Base-by-base conservation (phyloP, 2,888 invertebrate genomes). In the Priocnemis perturbator region DNA sequence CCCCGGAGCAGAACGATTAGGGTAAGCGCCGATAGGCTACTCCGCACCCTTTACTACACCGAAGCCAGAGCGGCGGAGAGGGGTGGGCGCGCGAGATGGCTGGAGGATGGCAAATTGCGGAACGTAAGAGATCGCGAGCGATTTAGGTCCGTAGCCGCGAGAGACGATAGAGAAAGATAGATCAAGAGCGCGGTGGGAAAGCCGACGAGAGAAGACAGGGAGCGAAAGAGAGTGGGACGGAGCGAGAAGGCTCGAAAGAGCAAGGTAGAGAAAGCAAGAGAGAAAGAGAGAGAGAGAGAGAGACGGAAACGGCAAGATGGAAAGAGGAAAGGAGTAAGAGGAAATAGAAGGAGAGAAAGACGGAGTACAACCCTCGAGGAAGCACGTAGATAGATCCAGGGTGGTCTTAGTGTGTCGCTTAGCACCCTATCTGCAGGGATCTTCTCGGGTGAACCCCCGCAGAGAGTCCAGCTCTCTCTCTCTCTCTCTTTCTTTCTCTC, bases 351-450 rank as follows among this genome's bases (percentile, higher is more conserved):
- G 57, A 63, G 74, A 72, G 76, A 74, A 73, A 68, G 79, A 67
- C 55, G 72, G 67, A 70, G 60, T 69, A 73, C 71, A 73, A 73
- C 78, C 78, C 80, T 74, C 78, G 76, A 80, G 73, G 69, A 79
- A 77, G 76, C 80, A 77, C 71, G 78, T 74, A 73, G 77, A 76
- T 71, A 74, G 77, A 26, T 73, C 74, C 64, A 72, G 70, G 67
- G 67, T 77, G 85, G 85, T 87, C 87, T 88, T 86, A 87, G 88
- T 83, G 85, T 86, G 87, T 87, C 87, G 88, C 88, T 88, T 88
- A 88, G 88, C 88, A 88, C 88, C 88, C 88, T 86, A 88, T 88
- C 88, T 85, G 81, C 73, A 78, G 82, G 84, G 86, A 88, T 88
- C 88, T 87, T 83, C 78, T 72, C 64, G 62, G 63, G 59, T 64